Evolutionary conservation across 2,797 vertebrate genomes (phyloP), one percentile per base, ranked within the genome.

Genomic region (Danio aesculapii): DNA sequence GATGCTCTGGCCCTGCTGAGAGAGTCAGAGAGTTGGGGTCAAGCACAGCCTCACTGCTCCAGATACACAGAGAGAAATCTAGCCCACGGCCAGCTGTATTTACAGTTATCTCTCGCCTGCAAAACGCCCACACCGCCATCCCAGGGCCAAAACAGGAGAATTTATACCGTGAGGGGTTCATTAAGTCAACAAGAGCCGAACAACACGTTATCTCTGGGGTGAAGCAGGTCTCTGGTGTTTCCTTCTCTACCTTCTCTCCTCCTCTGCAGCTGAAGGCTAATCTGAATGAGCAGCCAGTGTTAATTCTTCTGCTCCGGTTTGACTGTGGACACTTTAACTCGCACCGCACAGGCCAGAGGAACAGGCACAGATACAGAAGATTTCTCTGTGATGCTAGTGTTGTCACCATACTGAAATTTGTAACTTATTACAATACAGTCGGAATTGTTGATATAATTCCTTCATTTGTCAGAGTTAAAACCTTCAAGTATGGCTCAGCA

Each of bases 121-220:
- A 63, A 76, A 77, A 77, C 78, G 49, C 84, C 83, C 76, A 77
- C 84, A 43, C 79, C 68, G 14, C 83, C 58, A n/a, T 73, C 68
- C 63, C 67, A 69, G 72, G 84, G 79, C 81, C 79, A 83, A 82
- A 82, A 81, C 82, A 80, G 78, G 72, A 81, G 74, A 68, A 81
- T 84, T 82, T 81, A 84, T 87, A 84, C 86, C 75, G 12, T 83
- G 64, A 83, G 83, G 86, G 78, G 83, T 85, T 88, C 84, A 86
- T 85, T 84, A 87, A 86, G 82, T 86, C 84, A 78, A 77, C 75
- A 81, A 85, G 79, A 85, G 39, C 81, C 53, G 82, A 85, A 87
- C 85, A 87, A 85, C 88, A 86, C 77, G 14, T 86, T 81, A 79
- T 87, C 86, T 87, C 85, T 39, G 76, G 78, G 73, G 77, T 67